Conservation (phyloP, 2,888 invertebrate species). For the Sympetrum striolatum region DNA sequence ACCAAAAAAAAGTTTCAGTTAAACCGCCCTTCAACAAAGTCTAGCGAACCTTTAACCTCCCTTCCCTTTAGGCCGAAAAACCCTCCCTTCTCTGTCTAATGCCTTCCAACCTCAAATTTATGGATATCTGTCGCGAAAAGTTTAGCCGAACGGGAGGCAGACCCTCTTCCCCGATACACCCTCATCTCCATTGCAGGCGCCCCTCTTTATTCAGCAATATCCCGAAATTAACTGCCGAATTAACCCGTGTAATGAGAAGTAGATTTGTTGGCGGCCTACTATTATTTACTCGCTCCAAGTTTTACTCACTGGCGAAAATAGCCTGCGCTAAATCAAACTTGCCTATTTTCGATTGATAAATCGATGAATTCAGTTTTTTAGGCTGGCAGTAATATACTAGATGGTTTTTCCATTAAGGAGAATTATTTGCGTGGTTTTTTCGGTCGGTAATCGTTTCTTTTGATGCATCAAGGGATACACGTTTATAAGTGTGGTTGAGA, state of each 20-base stretch:
- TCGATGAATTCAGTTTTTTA: no score
- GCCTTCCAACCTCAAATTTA: slow-evolving; percentile 39
- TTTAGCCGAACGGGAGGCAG: slow-evolving; percentile 24
- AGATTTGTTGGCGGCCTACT: not conserved
- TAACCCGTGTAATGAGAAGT: not conserved
- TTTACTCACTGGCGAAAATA: no score
- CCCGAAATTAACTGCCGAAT: not conserved
- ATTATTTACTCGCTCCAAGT: not conserved
- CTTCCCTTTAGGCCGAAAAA: not conserved
- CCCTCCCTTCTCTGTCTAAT: not conserved
- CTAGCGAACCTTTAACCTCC: not conserved
- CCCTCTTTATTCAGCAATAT: not conserved
- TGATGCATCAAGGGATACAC: no score
- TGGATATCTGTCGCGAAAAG: slow-evolving; percentile 39
- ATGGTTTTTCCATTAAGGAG: no score
- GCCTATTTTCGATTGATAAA: no score
- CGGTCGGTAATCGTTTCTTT: no score
- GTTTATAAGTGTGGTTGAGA: no score
- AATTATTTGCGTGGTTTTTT: no score
- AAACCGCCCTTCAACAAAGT: slow-evolving; percentile 5
- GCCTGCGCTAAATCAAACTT: no score
- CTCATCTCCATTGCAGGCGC: not conserved
- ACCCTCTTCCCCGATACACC: not conserved
- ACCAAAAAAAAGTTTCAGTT: slow-evolving; percentile 13
- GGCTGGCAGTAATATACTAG: no score